Percentiles rank a stretch among this genome's conserved stretches.
These are phyloP conservation scores for Eilema caniola DNA, from an alignment of 2,888 invertebrate species.

Conservation along the genomic window DNA sequence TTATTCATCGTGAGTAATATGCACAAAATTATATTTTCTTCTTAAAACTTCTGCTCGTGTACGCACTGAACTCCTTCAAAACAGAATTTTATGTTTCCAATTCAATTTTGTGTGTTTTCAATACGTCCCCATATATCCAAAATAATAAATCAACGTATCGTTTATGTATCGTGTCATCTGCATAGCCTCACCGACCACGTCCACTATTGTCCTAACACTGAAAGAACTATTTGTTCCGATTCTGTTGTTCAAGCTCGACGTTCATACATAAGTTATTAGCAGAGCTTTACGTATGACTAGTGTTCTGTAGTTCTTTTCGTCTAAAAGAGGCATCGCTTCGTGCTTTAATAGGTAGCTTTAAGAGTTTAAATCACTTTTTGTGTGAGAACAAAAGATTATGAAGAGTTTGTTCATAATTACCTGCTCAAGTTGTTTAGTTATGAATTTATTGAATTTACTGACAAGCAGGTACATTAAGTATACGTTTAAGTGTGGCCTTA, in stretches of 20 bases:
- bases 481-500: not conserved
- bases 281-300: conserved; percentile 20
- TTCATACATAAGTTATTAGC: conserved; percentile 56
- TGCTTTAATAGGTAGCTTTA: conserved; percentile 7
- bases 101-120: too few species aligned
- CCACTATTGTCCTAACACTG: conserved; percentile 52
- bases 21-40: too few species aligned
- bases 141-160: conserved; percentile 16
- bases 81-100: too few species aligned
- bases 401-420: not conserved
- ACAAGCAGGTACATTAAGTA: not conserved
- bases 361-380: not conserved
- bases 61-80: too few species aligned
- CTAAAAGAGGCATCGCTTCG: conserved; percentile 8
- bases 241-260: conserved; percentile 42
- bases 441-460: not conserved
- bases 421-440: not conserved
- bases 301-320: conserved; percentile 7
- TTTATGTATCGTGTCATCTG: conserved; percentile 36
- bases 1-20: too few species aligned
- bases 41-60: too few species aligned
- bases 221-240: conserved; percentile 58
- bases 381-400: not conserved
- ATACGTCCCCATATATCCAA: too few species aligned
- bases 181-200: conserved; percentile 46